These are phyloP conservation scores for Pristionchus arcanus DNA, from an alignment of 2,888 invertebrate species.

Conservation along the genomic window DNA sequence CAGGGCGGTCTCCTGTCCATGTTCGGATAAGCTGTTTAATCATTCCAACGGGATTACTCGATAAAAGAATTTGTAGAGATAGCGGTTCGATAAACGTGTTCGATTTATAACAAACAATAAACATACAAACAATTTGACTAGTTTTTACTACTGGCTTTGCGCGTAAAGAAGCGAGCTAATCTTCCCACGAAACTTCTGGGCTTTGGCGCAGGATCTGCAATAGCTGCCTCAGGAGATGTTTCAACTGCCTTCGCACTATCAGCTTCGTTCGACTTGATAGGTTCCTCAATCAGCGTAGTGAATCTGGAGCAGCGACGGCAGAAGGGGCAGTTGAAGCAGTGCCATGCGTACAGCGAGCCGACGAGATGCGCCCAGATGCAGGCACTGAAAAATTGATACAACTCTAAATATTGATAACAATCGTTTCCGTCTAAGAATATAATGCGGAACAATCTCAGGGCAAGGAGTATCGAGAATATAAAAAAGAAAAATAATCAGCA, in stretches of 20 bases:
- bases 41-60: background rate
- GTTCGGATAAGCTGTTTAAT: background rate
- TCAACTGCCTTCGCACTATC: background rate
- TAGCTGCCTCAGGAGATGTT: background rate
- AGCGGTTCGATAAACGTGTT: background rate
- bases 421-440: too few species aligned
- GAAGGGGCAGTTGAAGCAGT: background rate
- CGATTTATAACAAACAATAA: background rate
- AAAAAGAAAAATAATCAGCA: too few species aligned
- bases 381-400: background rate
- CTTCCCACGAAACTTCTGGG: background rate
- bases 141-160: background rate
- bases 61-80: background rate
- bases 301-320: background rate
- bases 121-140: background rate
- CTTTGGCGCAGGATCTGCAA: background rate
- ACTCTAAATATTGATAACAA: too few species aligned
- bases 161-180: background rate
- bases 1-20: constrained; percentile 28
- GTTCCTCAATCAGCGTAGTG: background rate
- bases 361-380: background rate
- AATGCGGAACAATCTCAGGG: too few species aligned
- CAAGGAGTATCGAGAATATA: too few species aligned
- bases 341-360: background rate
- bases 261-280: background rate